Conservation (phyloP, 2,113 vertebrate species). For the Rhineura floridana region DNA sequence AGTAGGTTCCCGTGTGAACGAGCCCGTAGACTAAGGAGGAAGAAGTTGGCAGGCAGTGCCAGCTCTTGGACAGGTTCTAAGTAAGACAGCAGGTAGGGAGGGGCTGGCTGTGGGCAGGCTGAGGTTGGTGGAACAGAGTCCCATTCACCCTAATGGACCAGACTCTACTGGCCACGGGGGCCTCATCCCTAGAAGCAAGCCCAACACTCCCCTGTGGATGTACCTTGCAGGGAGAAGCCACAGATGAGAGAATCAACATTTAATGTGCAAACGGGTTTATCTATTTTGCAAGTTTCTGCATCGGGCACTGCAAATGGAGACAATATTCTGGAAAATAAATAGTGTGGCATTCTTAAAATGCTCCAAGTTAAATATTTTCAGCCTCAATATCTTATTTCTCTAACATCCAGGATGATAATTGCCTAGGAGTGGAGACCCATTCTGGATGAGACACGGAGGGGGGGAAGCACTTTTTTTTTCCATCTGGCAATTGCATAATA, state of each 20-base stretch:
- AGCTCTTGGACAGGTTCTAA: too few relatives aligned
- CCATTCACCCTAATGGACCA: too few relatives aligned
- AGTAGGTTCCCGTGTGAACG: too few relatives aligned
- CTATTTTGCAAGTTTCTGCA: not conserved
- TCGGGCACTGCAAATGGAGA: slow-evolving; percentile 12
- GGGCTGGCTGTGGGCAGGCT: too few relatives aligned
- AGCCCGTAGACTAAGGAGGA: too few relatives aligned
- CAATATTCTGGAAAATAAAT: slow-evolving; percentile 19
- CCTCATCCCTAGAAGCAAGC: not conserved
- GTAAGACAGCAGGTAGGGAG: too few relatives aligned
- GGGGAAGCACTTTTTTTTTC: not conserved
- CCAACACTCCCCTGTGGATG: not conserved
- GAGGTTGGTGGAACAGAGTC: too few relatives aligned
- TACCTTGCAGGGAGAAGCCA: not conserved
- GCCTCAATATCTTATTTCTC: not conserved
- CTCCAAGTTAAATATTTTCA: slow-evolving; percentile 32
- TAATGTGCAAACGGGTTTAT: not conserved
- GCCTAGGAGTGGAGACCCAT: slow-evolving; percentile 14
- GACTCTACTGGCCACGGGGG: too few relatives aligned
- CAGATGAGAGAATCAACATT: not conserved
- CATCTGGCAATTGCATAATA: slow-evolving; percentile 1
- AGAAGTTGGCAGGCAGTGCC: too few relatives aligned
- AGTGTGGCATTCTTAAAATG: slow-evolving; percentile 13
- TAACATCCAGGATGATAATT: slow-evolving; percentile 28
- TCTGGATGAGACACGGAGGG: slow-evolving; percentile 27